Percentiles rank a stretch among this genome's conserved stretches.
Evolutionary conservation across 2,888 invertebrate species (phyloP).

Genomic region (Ennomos fuscantarius): DNA sequence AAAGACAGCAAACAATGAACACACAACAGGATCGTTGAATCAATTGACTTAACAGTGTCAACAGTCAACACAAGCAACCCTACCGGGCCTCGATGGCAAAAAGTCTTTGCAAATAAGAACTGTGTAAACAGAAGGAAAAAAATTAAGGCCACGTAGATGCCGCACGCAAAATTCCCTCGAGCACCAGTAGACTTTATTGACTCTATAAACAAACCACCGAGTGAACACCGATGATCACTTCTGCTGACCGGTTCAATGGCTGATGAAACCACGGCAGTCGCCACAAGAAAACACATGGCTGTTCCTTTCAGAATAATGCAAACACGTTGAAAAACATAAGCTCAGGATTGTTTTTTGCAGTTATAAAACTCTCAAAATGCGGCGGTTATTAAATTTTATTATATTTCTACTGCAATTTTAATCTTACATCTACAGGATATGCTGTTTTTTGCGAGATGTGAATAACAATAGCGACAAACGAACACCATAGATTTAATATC

Average conservation of each 20-base stretch:
- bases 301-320: constrained; percentile 49
- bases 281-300: constrained; percentile 42
- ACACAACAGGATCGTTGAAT: constrained; percentile 44
- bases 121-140: constrained; percentile 67
- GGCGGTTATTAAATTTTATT: constrained; percentile 49
- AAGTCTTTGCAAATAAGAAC: constrained; percentile 68
- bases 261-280: constrained; percentile 66
- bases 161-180: constrained; percentile 71
- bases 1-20: constrained; percentile 29
- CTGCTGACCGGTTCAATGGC: constrained; percentile 65
- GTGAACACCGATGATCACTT: constrained; percentile 74
- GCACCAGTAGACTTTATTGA: constrained; percentile 73
- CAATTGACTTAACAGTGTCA: constrained; percentile 68
- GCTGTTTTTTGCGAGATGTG: constrained; percentile 50
- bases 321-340: constrained; percentile 47
- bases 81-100: constrained; percentile 76
- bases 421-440: constrained; percentile 52
- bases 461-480: constrained; percentile 70
- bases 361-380: constrained; percentile 49
- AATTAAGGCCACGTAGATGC: constrained; percentile 69
- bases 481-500: constrained; percentile 58
- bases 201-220: constrained; percentile 69
- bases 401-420: constrained; percentile 54
- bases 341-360: constrained; percentile 45
- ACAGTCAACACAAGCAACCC: constrained; percentile 71